Conservation (phyloP, 2,888 invertebrate genomes). For the Dysmachus trigonus region DNA sequence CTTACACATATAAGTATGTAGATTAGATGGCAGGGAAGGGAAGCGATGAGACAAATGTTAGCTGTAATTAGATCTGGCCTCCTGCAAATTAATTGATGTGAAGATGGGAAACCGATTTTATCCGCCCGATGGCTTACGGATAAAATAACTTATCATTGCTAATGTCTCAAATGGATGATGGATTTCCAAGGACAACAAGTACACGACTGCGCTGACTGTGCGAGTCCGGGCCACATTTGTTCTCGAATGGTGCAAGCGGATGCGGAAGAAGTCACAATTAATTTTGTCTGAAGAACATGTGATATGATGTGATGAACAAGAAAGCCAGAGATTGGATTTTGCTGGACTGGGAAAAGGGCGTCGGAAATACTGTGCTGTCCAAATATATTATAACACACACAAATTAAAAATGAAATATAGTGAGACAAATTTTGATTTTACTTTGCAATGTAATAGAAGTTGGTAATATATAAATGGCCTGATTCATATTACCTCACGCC, state of each 20-base stretch:
- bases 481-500: too few species aligned
- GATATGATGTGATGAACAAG: neutral
- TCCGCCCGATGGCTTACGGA: neutral
- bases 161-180: neutral
- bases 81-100: neutral
- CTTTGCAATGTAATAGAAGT: too few species aligned
- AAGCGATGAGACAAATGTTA: neutral
- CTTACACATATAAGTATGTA: neutral
- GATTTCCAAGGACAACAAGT: neutral
- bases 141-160: neutral
- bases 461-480: too few species aligned
- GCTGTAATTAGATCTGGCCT: neutral
- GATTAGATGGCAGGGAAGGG: neutral
- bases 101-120: neutral
- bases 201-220: neutral
- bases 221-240: neutral
- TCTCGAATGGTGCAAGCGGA: neutral
- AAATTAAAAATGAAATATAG: neutral
- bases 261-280: neutral
- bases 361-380: neutral
- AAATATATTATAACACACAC: neutral
- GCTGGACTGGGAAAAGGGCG: too few species aligned
- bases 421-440: too few species aligned
- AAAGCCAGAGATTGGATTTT: neutral
- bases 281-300: neutral